phyloP scores from a whole-genome alignment of 2,797 vertebrate species.

The Dendrocincla tyrannina region DNA sequence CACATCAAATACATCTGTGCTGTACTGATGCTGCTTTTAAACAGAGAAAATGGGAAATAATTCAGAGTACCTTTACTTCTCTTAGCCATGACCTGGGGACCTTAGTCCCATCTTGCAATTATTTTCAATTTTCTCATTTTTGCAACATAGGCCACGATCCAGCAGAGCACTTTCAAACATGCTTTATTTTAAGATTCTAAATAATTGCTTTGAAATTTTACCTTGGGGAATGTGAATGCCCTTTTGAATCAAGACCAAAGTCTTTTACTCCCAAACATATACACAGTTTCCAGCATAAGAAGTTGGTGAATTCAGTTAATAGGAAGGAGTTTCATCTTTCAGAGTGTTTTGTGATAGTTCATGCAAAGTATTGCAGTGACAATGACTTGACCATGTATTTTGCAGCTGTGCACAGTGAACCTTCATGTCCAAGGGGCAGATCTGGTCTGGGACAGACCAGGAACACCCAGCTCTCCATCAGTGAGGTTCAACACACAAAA shows the following conservation, averaged over 20 bases:
- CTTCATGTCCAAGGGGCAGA: fast-evolving
- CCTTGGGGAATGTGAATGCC: neutral
- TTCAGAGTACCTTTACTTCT: neutral
- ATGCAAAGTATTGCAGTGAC: neutral
- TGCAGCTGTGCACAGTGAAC: neutral
- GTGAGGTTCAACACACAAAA: neutral
- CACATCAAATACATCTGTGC: neutral
- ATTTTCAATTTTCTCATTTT: neutral
- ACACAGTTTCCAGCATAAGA: neutral
- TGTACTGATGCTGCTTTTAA: neutral
- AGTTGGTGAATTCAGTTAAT: neutral
- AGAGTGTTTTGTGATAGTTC: neutral
- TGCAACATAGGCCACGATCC: neutral
- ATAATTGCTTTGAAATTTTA: neutral
- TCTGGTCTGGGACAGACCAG: neutral
- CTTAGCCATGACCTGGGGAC: neutral
- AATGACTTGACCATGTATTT: neutral
- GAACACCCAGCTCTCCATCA: neutral
- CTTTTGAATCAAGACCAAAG: neutral
- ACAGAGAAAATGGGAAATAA: neutral
- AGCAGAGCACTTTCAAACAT: neutral
- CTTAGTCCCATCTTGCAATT: neutral
- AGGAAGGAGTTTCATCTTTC: neutral
- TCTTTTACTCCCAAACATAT: neutral
- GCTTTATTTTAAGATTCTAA: constrained; percentile 9